phyloP scores from a whole-genome alignment of 1,140 invertebrate species.

The Neodiprion pinetum region DNA sequence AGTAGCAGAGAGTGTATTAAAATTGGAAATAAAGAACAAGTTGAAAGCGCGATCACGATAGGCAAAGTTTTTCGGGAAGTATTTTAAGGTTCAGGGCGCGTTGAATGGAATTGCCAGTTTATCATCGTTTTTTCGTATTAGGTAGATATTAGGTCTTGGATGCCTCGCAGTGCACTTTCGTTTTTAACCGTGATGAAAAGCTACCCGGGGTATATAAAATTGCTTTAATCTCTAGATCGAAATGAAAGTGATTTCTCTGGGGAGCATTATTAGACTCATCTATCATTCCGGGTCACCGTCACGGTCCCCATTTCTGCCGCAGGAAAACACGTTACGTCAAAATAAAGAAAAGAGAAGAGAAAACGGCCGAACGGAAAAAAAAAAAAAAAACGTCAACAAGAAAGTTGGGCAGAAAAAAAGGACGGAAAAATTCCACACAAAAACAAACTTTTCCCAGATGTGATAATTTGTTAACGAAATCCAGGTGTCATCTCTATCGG shows the following conservation, averaged over 20 bases:
- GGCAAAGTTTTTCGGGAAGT: too few relatives aligned
- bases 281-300: not conserved
- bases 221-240: not conserved
- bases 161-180: not conserved
- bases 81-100: too few relatives aligned
- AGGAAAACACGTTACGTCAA: not conserved
- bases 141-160: not conserved
- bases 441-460: too few relatives aligned
- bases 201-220: not conserved
- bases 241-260: not conserved
- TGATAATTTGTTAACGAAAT: not conserved
- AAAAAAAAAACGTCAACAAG: too few relatives aligned
- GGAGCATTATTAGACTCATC: not conserved
- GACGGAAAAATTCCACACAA: too few relatives aligned
- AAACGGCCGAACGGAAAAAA: not conserved
- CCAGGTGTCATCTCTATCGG: constrained; percentile 2
- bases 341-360: not conserved
- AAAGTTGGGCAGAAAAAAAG: too few relatives aligned
- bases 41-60: too few relatives aligned
- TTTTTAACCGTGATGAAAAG: not conserved
- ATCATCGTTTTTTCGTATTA: too few relatives aligned
- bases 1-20: too few relatives aligned
- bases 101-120: too few relatives aligned
- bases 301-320: not conserved
- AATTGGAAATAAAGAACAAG: too few relatives aligned